Evolutionary conservation across 2,113 vertebrate genomes (phyloP).

Genomic region (Ardeotis arabs): DNA sequence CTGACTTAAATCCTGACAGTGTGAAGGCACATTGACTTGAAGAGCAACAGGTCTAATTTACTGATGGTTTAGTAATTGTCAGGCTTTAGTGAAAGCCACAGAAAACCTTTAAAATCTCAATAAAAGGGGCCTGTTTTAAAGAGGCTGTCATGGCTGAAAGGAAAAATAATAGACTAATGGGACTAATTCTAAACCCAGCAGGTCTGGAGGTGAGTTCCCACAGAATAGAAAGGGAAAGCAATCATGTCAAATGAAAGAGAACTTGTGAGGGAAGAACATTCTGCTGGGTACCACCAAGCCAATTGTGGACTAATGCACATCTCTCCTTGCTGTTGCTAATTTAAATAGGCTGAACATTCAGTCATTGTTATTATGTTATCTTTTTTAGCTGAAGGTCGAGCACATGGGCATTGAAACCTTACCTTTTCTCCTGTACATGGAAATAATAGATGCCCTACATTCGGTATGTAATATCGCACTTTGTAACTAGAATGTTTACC

Average conservation of each 20-base stretch:
- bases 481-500: background rate
- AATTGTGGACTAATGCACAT: conserved; percentile 48
- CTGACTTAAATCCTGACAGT: background rate
- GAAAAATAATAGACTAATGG: conserved; percentile 51
- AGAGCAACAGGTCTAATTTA: background rate
- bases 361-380: conserved; percentile 21
- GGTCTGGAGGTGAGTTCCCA: background rate
- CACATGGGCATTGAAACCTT: background rate
- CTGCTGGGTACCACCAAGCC: conserved; percentile 18
- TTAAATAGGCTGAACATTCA: conserved; percentile 43
- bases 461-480: background rate
- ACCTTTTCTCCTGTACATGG: background rate
- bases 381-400: background rate
- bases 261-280: conserved; percentile 31
- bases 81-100: conserved; percentile 15
- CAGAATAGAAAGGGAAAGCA: conserved; percentile 50
- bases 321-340: conserved; percentile 27
- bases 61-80: background rate
- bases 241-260: conserved; percentile 36
- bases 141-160: conserved; percentile 23
- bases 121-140: conserved; percentile 15
- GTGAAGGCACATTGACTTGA: background rate
- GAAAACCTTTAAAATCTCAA: conserved; percentile 34
- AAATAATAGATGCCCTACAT: background rate
- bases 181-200: conserved; percentile 45